A percentile compares a stretch with the other conserved stretches of the same genome.
These are phyloP conservation scores for Phrynosoma platyrhinos DNA, from an alignment of 2,113 vertebrate species.

Conservation along the genomic window DNA sequence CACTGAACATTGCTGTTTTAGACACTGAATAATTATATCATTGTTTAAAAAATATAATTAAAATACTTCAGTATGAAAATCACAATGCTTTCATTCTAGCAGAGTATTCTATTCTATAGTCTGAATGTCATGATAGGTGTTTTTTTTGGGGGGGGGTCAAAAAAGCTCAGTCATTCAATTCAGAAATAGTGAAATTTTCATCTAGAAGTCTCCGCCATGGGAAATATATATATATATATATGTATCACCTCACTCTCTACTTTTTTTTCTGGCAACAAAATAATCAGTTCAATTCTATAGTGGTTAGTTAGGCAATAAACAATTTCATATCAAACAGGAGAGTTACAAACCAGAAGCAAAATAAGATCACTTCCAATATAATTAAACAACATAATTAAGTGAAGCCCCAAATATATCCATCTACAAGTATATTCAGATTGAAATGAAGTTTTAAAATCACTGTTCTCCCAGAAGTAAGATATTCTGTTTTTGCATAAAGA, in stretches of 20 bases:
- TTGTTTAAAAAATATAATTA: no score
- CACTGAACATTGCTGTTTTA: no score
- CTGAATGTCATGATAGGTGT: no score
- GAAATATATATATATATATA: neutral
- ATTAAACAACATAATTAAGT: slow-evolving; percentile 20
- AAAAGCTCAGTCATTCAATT: neutral
- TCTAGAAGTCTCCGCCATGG: neutral
- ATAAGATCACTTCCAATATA: neutral
- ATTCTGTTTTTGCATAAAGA: neutral
- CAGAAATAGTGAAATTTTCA: neutral
- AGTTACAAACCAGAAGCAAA: slow-evolving; percentile 1
- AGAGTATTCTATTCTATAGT: no score
- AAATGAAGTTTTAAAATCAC: neutral
- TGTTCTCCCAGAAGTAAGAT: neutral
- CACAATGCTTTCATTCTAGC: no score
- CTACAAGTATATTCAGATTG: neutral
- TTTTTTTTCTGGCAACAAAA: neutral
- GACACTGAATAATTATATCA: no score
- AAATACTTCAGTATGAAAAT: no score
- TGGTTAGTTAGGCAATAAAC: neutral
- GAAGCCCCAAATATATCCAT: neutral
- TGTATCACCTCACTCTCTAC: neutral
- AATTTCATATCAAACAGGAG: neutral
- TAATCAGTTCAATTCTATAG: neutral
- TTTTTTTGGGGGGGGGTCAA: no score